Conservation (phyloP, 2,888 invertebrate species). For the Andrena camellia region DNA sequence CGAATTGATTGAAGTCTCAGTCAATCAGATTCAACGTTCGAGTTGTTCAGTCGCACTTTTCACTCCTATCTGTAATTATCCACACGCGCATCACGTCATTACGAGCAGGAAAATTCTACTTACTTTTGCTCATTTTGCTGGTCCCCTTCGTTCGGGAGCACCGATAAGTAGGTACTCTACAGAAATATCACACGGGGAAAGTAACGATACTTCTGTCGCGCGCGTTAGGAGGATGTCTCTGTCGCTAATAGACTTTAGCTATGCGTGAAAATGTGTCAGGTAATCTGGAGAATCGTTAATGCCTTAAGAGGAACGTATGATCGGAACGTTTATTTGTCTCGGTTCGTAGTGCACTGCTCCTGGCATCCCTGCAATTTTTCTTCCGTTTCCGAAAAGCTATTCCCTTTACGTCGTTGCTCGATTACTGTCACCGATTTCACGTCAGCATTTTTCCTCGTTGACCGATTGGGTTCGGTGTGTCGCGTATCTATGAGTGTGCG, state of each 20-base stretch:
- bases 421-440: background rate
- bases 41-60: background rate
- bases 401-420: background rate
- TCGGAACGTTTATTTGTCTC: too few relatives aligned
- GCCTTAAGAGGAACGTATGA: too few relatives aligned
- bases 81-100: background rate
- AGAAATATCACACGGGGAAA: background rate
- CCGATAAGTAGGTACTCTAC: background rate
- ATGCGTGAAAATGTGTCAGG: too few relatives aligned
- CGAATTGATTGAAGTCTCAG: background rate
- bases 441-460: conserved; percentile 16
- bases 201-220: too few relatives aligned
- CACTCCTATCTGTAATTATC: too few relatives aligned
- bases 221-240: too few relatives aligned
- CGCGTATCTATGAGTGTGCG: conserved; percentile 27
- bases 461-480: background rate
- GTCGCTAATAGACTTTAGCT: too few relatives aligned
- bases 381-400: background rate
- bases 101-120: conserved; percentile 27
- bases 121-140: conserved; percentile 38
- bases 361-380: background rate
- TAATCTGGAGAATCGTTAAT: too few relatives aligned
- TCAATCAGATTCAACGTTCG: background rate
- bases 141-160: background rate
- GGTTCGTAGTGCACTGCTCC: background rate